Evolutionary conservation across 1,140 invertebrate genomes (phyloP), one percentile per base, ranked within the genome.

Genomic region (Rhopalosiphum padi): DNA sequence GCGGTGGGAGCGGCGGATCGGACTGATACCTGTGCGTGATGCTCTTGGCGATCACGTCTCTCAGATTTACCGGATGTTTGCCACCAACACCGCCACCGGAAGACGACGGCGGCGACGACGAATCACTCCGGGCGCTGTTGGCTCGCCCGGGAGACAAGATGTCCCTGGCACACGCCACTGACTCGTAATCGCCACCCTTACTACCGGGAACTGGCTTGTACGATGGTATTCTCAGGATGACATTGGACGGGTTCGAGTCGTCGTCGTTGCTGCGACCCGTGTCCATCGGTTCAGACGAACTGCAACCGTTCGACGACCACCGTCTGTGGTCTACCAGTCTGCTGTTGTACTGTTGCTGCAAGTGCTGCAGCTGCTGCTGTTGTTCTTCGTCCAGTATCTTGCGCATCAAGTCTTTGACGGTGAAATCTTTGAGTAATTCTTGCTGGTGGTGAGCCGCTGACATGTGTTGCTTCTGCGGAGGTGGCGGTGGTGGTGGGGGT

Each of bases 221-320:
- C 96, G 97, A 98, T 96, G 98, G 98, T 97, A 98, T 98, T 96
- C 98, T 98, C 94, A 98, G 96, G 96, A 98, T 98, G 95, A 97
- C 97, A 95, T 96, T 96, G 94, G 96, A 95, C 93, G 96, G 95
- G 23, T 93, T 92, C 23, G 94, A 93, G 18, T 94, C 94, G 30
- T 94, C 86, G 48, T 93, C 60, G 82, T 93, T 86, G 48, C 41
- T 48, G 9, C 91, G 43, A 15, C n/a, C 68, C 7, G 91, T 43
- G 48, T 93, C 91, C 91, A 86, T 90, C 35, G 86, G 48, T 90
- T 87, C 53, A 46, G 90, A 51, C 51, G 51, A 82, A 91, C 90
- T n/a, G 92, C 93, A 68, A 93, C 94, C 46, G 94, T 94, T 77
- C 83, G 94, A 53, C 94, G 94, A 43, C 77, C 77, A 60, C 53